These are phyloP conservation scores for Parasteatoda tepidariorum DNA, from an alignment of 1,140 invertebrate species.

Conservation along the genomic window DNA sequence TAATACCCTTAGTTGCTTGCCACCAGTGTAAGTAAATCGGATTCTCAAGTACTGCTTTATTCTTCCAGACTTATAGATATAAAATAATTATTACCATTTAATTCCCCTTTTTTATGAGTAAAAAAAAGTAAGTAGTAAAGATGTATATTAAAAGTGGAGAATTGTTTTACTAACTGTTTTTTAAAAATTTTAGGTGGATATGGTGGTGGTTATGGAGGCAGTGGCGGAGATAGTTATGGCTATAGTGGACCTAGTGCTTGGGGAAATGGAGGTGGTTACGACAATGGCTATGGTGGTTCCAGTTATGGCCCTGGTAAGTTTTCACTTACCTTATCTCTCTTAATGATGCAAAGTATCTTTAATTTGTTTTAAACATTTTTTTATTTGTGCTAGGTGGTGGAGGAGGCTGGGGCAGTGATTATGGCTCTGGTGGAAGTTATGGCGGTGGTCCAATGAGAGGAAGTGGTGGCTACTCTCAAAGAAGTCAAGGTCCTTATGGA, in stretches of 20 bases:
- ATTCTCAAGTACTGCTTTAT: too few relatives aligned
- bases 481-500: constrained; percentile 62
- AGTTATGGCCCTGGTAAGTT: constrained; percentile 45
- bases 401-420: constrained; percentile 49
- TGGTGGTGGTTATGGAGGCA: constrained; percentile 26
- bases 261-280: constrained; percentile 55
- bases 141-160: too few relatives aligned
- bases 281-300: constrained; percentile 58
- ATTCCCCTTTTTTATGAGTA: too few relatives aligned
- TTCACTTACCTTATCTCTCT: not conserved
- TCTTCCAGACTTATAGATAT: too few relatives aligned
- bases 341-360: not conserved
- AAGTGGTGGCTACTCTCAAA: constrained; percentile 56
- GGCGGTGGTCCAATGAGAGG: constrained; percentile 59
- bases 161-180: too few relatives aligned
- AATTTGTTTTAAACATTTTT: not conserved
- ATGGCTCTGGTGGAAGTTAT: constrained; percentile 57
- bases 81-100: too few relatives aligned
- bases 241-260: constrained; percentile 46
- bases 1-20: too few relatives aligned
- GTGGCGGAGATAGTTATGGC: constrained; percentile 48
- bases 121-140: too few relatives aligned
- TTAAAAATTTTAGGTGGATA: constrained; percentile 34
- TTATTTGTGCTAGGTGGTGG: not conserved
- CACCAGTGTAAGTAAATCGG: too few relatives aligned